These are phyloP conservation scores for Tolypeutes matacus DNA, from an alignment of 2,797 vertebrate species.

Conservation along the genomic window DNA sequence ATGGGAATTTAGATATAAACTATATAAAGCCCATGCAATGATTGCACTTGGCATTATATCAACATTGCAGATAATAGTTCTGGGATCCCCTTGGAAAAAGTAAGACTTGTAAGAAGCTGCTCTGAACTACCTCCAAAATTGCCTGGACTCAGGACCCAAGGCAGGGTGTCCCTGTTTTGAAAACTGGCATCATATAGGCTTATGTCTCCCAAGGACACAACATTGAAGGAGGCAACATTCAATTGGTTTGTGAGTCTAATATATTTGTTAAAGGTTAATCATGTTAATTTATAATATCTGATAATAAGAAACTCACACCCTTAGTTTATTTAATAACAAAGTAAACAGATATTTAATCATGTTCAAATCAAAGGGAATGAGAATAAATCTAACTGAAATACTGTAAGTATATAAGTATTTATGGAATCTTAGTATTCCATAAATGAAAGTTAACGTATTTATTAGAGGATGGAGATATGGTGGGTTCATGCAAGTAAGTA, in stretches of 20 bases:
- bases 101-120: not conserved
- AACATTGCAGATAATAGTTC: not conserved
- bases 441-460: not conserved
- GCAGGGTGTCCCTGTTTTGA: not conserved
- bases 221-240: not conserved
- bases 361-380: not conserved
- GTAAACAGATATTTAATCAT: conserved; percentile 11
- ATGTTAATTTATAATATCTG: not conserved
- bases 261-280: conserved; percentile 36
- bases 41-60: not conserved
- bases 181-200: not conserved
- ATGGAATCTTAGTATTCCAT: not conserved
- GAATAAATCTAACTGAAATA: not conserved
- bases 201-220: not conserved
- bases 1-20: not conserved
- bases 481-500: not conserved
- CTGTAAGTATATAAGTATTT: not conserved
- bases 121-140: conserved; percentile 2
- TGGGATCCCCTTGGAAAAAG: not conserved
- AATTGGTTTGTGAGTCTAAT: not conserved
- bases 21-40: not conserved
- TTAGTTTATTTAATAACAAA: conserved; percentile 40
- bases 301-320: not conserved
- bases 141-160: not conserved
- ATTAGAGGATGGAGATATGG: not conserved